These are phyloP conservation scores for Aspiorhynchus laticeps DNA, from an alignment of 2,113 vertebrate species.

Conservation along the genomic window DNA sequence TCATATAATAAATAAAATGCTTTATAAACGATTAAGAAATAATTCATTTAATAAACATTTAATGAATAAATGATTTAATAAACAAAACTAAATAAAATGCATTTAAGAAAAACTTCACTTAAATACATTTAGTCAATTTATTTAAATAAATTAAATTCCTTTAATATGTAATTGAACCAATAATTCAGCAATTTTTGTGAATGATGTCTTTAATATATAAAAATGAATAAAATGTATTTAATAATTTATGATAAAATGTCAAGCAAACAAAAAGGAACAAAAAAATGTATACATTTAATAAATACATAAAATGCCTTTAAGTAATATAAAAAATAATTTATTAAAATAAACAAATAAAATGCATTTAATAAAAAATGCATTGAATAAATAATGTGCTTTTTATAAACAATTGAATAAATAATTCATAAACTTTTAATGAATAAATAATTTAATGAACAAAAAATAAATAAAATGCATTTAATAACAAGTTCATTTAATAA, in stretches of 20 bases:
- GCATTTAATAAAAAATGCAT: too few species aligned
- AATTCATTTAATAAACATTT: background rate
- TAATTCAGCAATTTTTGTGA: too few species aligned
- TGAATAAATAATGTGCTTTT: too few species aligned
- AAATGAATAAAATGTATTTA: background rate
- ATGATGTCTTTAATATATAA: too few species aligned
- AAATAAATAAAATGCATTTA: too few species aligned
- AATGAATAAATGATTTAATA: background rate
- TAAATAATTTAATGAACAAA: background rate
- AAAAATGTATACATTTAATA: background rate
- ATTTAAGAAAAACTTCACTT: background rate
- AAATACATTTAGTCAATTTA: background rate
- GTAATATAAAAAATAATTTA: too few species aligned
- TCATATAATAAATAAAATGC: background rate
- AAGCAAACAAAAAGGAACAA: background rate
- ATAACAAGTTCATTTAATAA: too few species aligned
- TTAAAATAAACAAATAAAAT: too few species aligned
- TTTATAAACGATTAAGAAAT: too few species aligned
- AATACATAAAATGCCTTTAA: background rate
- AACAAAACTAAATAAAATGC: background rate
- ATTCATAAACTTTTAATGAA: background rate
- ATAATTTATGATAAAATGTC: background rate
- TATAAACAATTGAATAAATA: background rate
- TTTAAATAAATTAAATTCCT: too few species aligned
- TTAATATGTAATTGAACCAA: background rate